Evolutionary conservation across 2,797 vertebrate genomes (phyloP), one percentile per base, ranked within the genome.

Genomic region (Staurois parvus): DNA sequence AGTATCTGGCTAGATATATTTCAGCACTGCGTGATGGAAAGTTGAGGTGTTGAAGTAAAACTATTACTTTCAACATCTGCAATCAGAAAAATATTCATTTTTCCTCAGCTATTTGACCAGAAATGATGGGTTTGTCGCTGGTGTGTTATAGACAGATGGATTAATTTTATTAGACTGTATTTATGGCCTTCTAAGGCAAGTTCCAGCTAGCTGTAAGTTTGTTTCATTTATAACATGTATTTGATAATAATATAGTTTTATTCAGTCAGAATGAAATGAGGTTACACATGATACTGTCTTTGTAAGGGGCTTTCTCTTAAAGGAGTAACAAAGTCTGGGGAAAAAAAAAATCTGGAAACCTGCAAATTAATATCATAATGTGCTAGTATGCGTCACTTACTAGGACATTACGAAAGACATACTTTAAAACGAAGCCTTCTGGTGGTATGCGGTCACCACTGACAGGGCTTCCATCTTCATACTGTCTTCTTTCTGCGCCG

Each of bases 131-230:
- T 79, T 45, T 42, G 32, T 48, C 29, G 45, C 26, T 67, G 66
- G 37, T 52, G 68, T 70, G 15, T 70, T 69, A 80, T 52, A 52
- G 66, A 48, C 78, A 70, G 28, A 70, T 80, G 29, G 66, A 69
- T 66, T 64, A 34, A 79, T 79, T 79, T 79, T 45, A 79, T 79
- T 79, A 79, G 37, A 45, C 42, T 79, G 28, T 81, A 81, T 62
- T 82, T 74, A 13, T 29, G 24, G 56, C 40, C 28, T 73, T 62
- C 70, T 37, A 40, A 73, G 28, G 34, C 80, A 82, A 82, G 70
- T 17, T 34, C 80, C 56, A 70, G 62, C 69, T 30, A 21, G 80
- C 64, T 82, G 24, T 37, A 21, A 42, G 52, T 2, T 30, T 29
- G 10, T 59, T 30, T 40, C 2, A 42, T 42, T 15, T 77, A 21